Conservation (phyloP, 2,797 vertebrate genomes). For the Jordanella pulchra region DNA sequence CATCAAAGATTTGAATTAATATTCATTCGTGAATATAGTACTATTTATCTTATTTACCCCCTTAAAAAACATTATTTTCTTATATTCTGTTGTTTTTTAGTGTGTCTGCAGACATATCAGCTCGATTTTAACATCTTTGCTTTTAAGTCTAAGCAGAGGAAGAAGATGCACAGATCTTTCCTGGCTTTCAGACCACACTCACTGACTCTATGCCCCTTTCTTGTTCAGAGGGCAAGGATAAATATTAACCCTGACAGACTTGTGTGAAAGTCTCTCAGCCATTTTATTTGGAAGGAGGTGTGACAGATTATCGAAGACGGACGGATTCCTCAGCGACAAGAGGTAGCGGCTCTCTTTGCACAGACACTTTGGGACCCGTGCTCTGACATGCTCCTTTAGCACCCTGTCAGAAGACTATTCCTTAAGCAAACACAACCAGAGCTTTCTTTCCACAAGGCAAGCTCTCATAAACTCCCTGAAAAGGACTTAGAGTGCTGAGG, state of each 20-base stretch:
- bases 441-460: slow-evolving; percentile 73
- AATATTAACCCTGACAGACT: slow-evolving; percentile 88
- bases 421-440: slow-evolving; percentile 82
- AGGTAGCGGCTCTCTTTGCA: slow-evolving; percentile 78
- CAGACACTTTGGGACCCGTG: slow-evolving; percentile 76
- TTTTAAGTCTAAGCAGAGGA: slow-evolving; percentile 11
- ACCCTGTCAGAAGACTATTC: slow-evolving; percentile 81
- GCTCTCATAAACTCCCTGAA: slow-evolving; percentile 78
- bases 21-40: not conserved
- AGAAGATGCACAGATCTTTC: slow-evolving; percentile 42
- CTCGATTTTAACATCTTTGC: not conserved
- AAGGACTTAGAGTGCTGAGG: slow-evolving; percentile 74
- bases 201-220: slow-evolving; percentile 45
- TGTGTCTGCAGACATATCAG: not conserved
- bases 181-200: slow-evolving; percentile 30
- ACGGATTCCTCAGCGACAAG: slow-evolving; percentile 80
- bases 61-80: not conserved
- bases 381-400: slow-evolving; percentile 85
- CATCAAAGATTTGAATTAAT: not conserved
- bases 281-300: slow-evolving; percentile 81
- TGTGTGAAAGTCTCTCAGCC: slow-evolving; percentile 83
- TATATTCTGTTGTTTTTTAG: not conserved
- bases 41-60: not conserved
- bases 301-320: slow-evolving; percentile 81
- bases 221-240: slow-evolving; percentile 78